Percentiles rank a stretch among this genome's conserved stretches.
phyloP scores from a whole-genome alignment of 2,797 vertebrate genomes.

The Gymnoscopelus microlampas region DNA sequence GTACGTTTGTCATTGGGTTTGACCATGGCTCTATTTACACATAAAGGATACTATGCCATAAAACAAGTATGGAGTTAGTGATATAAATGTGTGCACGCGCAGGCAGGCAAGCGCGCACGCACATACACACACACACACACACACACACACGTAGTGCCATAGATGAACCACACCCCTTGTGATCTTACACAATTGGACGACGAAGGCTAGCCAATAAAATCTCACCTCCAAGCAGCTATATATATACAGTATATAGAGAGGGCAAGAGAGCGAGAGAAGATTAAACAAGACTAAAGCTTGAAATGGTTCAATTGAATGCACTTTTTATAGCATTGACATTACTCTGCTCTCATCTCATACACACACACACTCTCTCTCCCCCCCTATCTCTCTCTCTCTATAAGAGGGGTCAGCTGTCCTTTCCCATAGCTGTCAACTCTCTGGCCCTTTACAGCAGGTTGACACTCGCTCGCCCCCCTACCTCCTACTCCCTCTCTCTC shows the following conservation, averaged over 20 bases:
- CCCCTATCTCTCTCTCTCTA: constrained; percentile 26
- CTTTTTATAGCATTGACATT: constrained; percentile 54
- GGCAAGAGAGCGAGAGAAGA: background rate
- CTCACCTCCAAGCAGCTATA: constrained; percentile 26
- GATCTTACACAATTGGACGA: constrained; percentile 11
- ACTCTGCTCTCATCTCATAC: constrained; percentile 36
- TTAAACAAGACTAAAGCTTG: constrained; percentile 26
- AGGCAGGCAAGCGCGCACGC: background rate
- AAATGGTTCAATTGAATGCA: constrained; percentile 48
- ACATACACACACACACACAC: constrained; percentile 11
- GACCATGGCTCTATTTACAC: background rate
- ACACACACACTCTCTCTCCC: constrained; percentile 32
- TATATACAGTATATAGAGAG: background rate
- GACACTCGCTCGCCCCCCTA: constrained; percentile 31
- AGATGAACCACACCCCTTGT: background rate
- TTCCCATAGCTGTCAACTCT: constrained; percentile 69
- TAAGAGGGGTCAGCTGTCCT: constrained; percentile 63
- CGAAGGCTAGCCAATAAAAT: constrained; percentile 34
- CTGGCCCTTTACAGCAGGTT: constrained; percentile 61
- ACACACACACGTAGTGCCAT: background rate
- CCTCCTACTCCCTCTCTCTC: constrained; percentile 6
- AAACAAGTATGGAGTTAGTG: background rate
- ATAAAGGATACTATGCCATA: background rate
- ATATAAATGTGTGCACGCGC: background rate
- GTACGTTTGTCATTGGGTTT: background rate